Conservation (phyloP, 2,888 invertebrate genomes). For the Agonum fuliginosum region DNA sequence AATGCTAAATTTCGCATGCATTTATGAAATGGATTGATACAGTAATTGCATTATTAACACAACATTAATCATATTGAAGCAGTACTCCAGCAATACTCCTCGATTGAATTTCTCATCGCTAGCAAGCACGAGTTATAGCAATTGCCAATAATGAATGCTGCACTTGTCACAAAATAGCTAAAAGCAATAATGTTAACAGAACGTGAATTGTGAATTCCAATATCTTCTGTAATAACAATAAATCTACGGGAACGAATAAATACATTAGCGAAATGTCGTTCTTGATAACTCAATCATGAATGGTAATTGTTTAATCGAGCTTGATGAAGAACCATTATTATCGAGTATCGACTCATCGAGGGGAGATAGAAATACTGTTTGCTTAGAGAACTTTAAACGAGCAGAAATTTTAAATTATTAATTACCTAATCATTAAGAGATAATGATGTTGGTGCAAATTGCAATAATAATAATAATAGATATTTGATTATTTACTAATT, state of each 20-base stretch:
- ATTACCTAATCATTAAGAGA: no score
- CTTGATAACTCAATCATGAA: constrained; percentile 50
- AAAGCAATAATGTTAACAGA: constrained; percentile 55
- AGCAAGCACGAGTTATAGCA: not conserved
- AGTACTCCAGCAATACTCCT: constrained; percentile 10
- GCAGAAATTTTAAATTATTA: not conserved
- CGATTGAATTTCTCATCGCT: no score
- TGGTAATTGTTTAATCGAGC: constrained; percentile 53
- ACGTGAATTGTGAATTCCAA: constrained; percentile 50
- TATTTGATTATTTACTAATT: no score
- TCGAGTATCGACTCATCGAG: constrained; percentile 23
- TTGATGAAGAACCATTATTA: constrained; percentile 40
- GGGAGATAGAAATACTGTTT: constrained; percentile 1
- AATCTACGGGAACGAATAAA: constrained; percentile 48
- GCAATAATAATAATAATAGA: no score
- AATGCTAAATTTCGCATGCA: not conserved
- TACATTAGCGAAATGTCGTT: constrained; percentile 54
- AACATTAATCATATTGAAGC: constrained; percentile 32
- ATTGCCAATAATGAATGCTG: constrained; percentile 41
- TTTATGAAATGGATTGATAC: not conserved
- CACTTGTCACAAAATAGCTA: constrained; percentile 41
- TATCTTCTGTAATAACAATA: constrained; percentile 55
- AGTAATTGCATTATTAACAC: constrained; percentile 38
- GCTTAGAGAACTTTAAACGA: constrained; percentile 19
- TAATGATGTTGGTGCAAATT: no score